Evolutionary conservation across 2,113 vertebrate species (phyloP).

Genomic region (Xenopus tropicalis): DNA sequence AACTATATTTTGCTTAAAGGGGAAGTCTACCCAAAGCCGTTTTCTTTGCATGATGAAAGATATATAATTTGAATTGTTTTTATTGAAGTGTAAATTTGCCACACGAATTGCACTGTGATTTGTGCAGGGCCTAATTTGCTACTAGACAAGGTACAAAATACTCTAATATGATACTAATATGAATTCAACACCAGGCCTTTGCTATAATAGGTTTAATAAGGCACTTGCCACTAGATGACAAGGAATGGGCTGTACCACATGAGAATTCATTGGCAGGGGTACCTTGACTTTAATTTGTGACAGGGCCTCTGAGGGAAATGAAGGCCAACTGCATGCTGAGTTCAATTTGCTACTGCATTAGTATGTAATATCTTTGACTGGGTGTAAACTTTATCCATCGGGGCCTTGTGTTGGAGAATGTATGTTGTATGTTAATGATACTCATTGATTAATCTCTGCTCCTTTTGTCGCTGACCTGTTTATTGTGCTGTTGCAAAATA

Average conservation of each 20-base stretch:
- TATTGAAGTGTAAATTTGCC: no score
- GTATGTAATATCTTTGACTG: slow-evolving; percentile 3
- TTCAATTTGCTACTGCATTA: slow-evolving; percentile 4
- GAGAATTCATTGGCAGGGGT: slow-evolving; percentile 19
- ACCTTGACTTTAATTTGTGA: slow-evolving; percentile 15
- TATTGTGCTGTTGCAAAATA: slow-evolving; percentile 2
- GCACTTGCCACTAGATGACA: background rate
- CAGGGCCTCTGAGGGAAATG: slow-evolving; percentile 8
- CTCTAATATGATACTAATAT: background rate
- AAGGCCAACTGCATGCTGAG: slow-evolving; percentile 9
- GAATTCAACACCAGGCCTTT: background rate
- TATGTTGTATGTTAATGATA: background rate
- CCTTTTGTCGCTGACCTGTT: background rate
- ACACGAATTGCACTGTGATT: no score
- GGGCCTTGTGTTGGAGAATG: no score
- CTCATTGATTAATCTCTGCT: background rate
- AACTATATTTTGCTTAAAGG: no score
- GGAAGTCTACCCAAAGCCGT: no score
- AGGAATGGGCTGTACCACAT: background rate
- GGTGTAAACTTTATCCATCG: background rate
- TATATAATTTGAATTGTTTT: no score
- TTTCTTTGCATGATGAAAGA: no score
- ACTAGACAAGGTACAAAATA: no score
- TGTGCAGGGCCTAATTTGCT: no score
- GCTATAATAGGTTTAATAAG: background rate